Conservation (phyloP, 2,797 vertebrate genomes). For the Gambelia wislizenii region DNA sequence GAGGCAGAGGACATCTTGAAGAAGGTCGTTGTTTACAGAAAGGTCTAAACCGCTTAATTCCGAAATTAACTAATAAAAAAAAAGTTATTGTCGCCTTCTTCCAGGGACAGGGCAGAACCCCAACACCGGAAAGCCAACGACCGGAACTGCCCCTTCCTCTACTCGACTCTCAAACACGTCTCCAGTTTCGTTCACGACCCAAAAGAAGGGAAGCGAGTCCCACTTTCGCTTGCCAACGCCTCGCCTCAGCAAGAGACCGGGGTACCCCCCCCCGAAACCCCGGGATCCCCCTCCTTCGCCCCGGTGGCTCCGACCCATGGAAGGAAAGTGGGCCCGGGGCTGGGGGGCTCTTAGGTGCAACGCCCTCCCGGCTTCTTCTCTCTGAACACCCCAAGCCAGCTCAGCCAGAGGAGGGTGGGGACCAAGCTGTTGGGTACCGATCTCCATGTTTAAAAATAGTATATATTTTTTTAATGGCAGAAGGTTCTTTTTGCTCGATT, state of each 20-base stretch:
- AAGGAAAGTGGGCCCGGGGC: not conserved
- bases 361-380: not conserved
- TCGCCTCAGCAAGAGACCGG: no score
- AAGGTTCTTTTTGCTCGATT: no score
- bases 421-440: not conserved
- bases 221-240: not conserved
- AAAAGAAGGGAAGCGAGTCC: not conserved
- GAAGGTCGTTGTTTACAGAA: not conserved
- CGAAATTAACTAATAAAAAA: not conserved
- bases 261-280: no score
- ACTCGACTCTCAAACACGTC: not conserved
- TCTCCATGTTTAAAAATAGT: not conserved
- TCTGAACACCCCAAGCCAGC: no score
- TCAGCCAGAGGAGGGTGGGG: not conserved
- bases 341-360: no score
- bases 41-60: not conserved
- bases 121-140: not conserved
- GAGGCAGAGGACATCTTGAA: not conserved
- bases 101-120: not conserved
- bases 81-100: no score
- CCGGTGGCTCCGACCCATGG: not conserved
- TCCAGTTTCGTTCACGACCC: not conserved
- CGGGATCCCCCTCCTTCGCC: not conserved
- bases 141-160: conserved; percentile 27
- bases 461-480: not conserved